These are phyloP conservation scores for Agrochola lychnidis DNA, from an alignment of 2,888 invertebrate genomes.

Conservation along the genomic window DNA sequence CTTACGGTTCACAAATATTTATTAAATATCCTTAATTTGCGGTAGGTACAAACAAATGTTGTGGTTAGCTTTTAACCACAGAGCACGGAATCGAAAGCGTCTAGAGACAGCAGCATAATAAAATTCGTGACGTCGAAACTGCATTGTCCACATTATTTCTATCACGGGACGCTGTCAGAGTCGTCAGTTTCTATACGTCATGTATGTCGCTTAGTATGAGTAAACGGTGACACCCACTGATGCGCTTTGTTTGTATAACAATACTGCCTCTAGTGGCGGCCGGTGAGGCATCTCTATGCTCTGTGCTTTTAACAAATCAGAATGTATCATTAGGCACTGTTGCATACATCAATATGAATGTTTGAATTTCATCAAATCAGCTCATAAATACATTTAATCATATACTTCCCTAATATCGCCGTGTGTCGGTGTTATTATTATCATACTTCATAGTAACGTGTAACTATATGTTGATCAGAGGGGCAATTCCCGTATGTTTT, in stretches of 20 bases:
- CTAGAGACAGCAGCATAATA: neutral
- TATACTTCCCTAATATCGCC: neutral
- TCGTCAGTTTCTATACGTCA: neutral
- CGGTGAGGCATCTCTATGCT: neutral
- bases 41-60: neutral
- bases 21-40: neutral
- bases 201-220: neutral
- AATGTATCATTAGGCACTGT: neutral
- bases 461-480: neutral
- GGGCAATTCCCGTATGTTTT: too few relatives aligned
- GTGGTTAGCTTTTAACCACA: neutral
- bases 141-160: neutral
- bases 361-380: slow-evolving; percentile 6
- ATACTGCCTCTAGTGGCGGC: neutral
- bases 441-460: neutral
- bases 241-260: neutral
- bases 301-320: neutral
- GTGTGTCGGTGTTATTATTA: neutral
- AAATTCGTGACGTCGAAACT: neutral
- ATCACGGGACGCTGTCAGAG: neutral
- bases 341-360: slow-evolving; percentile 2
- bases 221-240: neutral
- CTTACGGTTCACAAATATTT: neutral
- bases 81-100: neutral
- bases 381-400: slow-evolving; percentile 12